Evolutionary conservation across 2,113 vertebrate species (phyloP).

Genomic region (Ictalurus punctatus): DNA sequence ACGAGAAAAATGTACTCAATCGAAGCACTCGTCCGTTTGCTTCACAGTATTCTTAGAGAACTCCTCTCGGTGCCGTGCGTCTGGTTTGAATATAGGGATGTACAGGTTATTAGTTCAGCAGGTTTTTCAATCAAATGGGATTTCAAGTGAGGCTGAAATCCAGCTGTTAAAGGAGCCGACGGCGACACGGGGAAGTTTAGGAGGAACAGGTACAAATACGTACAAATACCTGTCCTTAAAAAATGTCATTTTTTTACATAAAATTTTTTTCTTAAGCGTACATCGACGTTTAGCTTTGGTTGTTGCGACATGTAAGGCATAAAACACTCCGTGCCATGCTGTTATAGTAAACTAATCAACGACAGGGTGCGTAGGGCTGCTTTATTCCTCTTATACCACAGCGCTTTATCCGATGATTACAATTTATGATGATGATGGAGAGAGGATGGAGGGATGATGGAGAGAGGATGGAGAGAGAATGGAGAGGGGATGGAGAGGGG

Average conservation of each 20-base stretch:
- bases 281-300: neutral
- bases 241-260: neutral
- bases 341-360: neutral
- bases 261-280: neutral
- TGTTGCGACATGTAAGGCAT: neutral
- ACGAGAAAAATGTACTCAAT: conserved; percentile 77
- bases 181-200: neutral
- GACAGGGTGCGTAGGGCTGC: neutral
- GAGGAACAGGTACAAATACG: neutral
- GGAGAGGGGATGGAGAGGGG: too few species aligned
- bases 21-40: conserved; percentile 86
- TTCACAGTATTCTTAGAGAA: conserved; percentile 85
- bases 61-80: neutral
- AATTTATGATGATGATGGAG: neutral
- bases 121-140: neutral
- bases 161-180: neutral
- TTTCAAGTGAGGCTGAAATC: neutral
- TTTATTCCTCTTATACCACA: too few species aligned
- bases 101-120: neutral
- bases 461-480: too few species aligned
- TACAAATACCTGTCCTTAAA: neutral
- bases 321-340: neutral
- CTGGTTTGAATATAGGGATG: neutral
- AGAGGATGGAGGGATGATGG: too few species aligned
- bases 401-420: too few species aligned